Evolutionary conservation across 2,888 invertebrate genomes (phyloP).

Genomic region (Myathropa florea): DNA sequence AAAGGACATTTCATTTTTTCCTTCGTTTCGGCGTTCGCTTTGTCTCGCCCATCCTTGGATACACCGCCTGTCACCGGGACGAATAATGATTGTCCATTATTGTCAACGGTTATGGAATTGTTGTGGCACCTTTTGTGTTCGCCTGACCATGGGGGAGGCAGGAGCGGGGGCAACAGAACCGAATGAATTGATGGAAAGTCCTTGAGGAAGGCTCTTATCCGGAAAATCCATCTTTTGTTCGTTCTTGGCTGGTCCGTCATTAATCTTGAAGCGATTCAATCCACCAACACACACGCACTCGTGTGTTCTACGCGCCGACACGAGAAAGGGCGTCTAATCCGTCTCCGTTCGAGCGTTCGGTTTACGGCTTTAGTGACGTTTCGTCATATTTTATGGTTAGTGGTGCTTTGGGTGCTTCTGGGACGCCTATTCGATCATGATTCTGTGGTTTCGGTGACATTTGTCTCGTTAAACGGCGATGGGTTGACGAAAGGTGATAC

Average conservation of each 20-base stretch:
- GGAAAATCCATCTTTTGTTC: background rate
- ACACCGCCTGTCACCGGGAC: background rate
- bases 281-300: background rate
- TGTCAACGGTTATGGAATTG: conserved; percentile 30
- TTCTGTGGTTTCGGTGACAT: background rate
- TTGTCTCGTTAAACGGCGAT: background rate
- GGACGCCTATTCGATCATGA: background rate
- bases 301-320: background rate
- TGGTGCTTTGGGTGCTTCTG: background rate
- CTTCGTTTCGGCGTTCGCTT: background rate
- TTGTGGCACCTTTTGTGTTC: conserved; percentile 20
- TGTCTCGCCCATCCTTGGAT: background rate
- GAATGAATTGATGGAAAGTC: conserved; percentile 16
- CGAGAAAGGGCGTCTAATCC: background rate
- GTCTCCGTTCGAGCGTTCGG: background rate
- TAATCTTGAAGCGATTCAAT: conserved; percentile 9
- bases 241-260: conserved; percentile 6
- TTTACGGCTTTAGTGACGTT: background rate
- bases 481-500: background rate
- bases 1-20: conserved; percentile 12
- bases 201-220: conserved; percentile 17
- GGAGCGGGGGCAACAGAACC: background rate
- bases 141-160: background rate
- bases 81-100: conserved; percentile 36
- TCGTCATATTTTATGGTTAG: background rate